phyloP scores from a whole-genome alignment of 1,140 invertebrate species.

The Limonius californicus region DNA sequence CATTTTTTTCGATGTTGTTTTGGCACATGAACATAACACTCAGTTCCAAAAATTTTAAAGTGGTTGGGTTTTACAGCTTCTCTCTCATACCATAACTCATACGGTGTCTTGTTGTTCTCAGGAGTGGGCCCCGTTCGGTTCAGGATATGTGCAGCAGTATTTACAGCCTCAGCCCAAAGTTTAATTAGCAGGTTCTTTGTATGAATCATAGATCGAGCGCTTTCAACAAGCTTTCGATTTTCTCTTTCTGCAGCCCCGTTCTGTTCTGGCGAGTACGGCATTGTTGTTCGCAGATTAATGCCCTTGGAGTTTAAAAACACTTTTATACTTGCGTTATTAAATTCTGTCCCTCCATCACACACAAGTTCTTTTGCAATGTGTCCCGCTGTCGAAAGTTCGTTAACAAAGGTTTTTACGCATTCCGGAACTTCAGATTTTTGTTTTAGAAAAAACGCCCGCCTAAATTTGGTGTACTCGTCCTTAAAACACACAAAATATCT shows the following conservation, averaged over 20 bases:
- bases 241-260: conserved; percentile 41
- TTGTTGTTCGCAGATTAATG: conserved; percentile 18
- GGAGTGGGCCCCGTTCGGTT: conserved; percentile 39
- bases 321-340: not conserved
- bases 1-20: conserved; percentile 25
- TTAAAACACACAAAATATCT: conserved; percentile 45
- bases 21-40: conserved; percentile 31
- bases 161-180: conserved; percentile 28
- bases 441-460: conserved; percentile 39
- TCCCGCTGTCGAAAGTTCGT: conserved; percentile 25
- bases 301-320: not conserved
- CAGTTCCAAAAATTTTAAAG: conserved; percentile 38
- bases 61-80: conserved; percentile 17
- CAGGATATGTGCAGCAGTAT: conserved; percentile 41
- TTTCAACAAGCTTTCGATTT: conserved; percentile 38
- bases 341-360: conserved; percentile 16
- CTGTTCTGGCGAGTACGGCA: conserved; percentile 39
- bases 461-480: conserved; percentile 43
- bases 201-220: conserved; percentile 25
- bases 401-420: conserved; percentile 33
- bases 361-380: conserved; percentile 32
- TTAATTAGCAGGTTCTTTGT: conserved; percentile 23
- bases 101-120: conserved; percentile 22
- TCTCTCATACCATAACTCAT: conserved; percentile 26
- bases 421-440: conserved; percentile 35